Percentiles rank a stretch among this genome's conserved stretches.
Evolutionary conservation across 2,113 vertebrate genomes (phyloP).

Genomic region (Cisticola juncidis): DNA sequence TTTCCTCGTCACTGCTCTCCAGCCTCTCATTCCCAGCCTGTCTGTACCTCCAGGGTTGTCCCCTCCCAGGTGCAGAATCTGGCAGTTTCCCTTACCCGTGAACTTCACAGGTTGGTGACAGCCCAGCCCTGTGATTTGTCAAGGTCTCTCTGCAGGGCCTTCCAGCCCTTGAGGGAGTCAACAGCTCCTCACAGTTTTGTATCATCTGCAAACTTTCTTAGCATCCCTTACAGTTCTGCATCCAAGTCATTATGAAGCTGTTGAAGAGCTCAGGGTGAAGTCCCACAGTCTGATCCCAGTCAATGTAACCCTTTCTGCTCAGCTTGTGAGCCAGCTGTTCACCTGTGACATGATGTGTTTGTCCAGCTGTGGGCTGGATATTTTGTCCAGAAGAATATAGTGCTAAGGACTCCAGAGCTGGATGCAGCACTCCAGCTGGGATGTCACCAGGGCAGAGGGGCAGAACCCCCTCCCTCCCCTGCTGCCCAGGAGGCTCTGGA

Average conservation of each 20-base stretch:
- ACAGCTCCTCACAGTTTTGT: background rate
- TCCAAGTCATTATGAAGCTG: background rate
- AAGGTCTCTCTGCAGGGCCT: background rate
- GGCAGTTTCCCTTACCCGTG: too few relatives aligned
- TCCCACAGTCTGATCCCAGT: background rate
- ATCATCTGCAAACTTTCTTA: background rate
- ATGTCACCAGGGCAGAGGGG: background rate
- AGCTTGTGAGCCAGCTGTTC: background rate
- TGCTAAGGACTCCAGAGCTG: background rate
- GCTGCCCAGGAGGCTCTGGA: background rate
- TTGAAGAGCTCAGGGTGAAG: background rate
- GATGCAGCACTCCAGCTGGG: background rate
- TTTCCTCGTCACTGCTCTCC: background rate
- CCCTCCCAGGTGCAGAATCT: rapidly evolving
- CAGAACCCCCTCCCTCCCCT: background rate
- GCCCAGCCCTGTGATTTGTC: background rate
- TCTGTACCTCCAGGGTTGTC: rapidly evolving
- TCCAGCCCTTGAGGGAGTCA: too few relatives aligned
- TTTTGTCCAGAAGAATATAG: background rate
- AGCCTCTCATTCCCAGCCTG: background rate
- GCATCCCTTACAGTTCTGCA: background rate
- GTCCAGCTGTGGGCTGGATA: background rate
- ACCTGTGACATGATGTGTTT: rapidly evolving
- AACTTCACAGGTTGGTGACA: background rate
- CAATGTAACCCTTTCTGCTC: background rate